Evolutionary conservation across 2,888 invertebrate species (phyloP).

Genomic region (Habroteleia sp.): DNA sequence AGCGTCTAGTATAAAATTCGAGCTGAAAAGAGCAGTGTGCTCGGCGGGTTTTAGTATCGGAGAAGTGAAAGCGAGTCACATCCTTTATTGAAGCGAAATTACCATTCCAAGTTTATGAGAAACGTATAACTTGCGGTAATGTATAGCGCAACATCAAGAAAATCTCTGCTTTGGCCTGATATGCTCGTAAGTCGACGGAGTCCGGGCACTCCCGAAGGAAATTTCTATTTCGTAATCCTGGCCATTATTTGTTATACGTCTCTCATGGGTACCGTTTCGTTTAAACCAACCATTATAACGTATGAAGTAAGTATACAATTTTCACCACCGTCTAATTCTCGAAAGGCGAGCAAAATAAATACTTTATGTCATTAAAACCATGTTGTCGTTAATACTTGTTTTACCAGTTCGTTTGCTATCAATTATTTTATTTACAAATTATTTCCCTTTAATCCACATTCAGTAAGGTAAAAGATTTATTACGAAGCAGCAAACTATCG

Average conservation of each 20-base stretch:
- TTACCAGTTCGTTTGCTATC: too few species aligned
- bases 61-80: conserved; percentile 43
- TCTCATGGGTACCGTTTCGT: conserved; percentile 57
- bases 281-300: conserved; percentile 61
- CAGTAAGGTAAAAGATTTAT: too few species aligned
- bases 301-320: conserved; percentile 58
- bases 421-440: too few species aligned
- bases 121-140: conserved; percentile 40
- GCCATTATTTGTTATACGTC: conserved; percentile 61
- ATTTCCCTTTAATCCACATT: too few species aligned
- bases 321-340: conserved; percentile 32
- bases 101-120: conserved; percentile 40
- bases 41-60: conserved; percentile 25
- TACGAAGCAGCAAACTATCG: too few species aligned
- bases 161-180: conserved; percentile 49
- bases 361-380: conserved; percentile 19
- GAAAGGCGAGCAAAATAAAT: conserved; percentile 15
- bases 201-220: conserved; percentile 54
- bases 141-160: conserved; percentile 52
- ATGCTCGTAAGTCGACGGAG: conserved; percentile 45
- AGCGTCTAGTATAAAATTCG: conserved; percentile 35
- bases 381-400: conserved; percentile 5
- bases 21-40: conserved; percentile 18
- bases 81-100: conserved; percentile 49
- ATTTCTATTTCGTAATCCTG: conserved; percentile 62